A percentile compares a stretch with the other conserved stretches of the same genome.
phyloP scores from a whole-genome alignment of 2,113 vertebrate species.

The Proterorhinus semilunaris region DNA sequence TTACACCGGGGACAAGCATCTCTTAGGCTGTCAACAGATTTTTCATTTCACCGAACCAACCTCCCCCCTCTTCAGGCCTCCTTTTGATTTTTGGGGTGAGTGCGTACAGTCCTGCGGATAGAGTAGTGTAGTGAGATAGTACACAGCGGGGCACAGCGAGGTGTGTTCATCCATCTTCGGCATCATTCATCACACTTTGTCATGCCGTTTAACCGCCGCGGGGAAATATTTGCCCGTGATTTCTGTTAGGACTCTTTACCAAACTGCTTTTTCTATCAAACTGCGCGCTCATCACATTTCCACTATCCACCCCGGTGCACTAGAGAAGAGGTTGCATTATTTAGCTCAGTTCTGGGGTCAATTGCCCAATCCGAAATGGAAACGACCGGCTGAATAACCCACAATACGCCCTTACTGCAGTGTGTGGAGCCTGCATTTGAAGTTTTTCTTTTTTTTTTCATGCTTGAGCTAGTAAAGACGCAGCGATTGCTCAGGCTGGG shows the following conservation, averaged over 20 bases:
- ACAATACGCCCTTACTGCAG: constrained; percentile 7
- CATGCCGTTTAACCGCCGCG: constrained; percentile 26
- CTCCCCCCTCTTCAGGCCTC: background rate
- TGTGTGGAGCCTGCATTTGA: constrained; percentile 5
- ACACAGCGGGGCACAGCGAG: constrained; percentile 27
- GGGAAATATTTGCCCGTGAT: constrained; percentile 14
- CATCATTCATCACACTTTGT: constrained; percentile 39
- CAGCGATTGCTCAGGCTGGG: constrained; percentile 8
- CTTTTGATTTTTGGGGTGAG: constrained; percentile 31
- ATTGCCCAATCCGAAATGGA: constrained; percentile 11
- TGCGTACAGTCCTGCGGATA: constrained; percentile 15
- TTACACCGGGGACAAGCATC: constrained; percentile 56
- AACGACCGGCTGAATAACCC: constrained; percentile 17
- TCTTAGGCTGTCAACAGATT: constrained; percentile 36
- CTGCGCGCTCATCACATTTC: constrained; percentile 14
- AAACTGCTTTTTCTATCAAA: constrained; percentile 10
- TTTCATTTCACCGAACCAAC: constrained; percentile 10
- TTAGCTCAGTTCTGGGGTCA: constrained; percentile 1
- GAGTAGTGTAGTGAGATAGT: constrained; percentile 43
- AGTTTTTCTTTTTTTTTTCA: constrained; percentile 15
- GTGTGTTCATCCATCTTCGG: constrained; percentile 35
- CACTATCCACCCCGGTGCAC: constrained; percentile 6
- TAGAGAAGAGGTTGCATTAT: constrained; percentile 13
- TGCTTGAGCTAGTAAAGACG: background rate
- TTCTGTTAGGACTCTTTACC: constrained; percentile 8